These are phyloP conservation scores for Bembecia ichneumoniformis DNA, from an alignment of 2,888 invertebrate genomes.

Conservation along the genomic window DNA sequence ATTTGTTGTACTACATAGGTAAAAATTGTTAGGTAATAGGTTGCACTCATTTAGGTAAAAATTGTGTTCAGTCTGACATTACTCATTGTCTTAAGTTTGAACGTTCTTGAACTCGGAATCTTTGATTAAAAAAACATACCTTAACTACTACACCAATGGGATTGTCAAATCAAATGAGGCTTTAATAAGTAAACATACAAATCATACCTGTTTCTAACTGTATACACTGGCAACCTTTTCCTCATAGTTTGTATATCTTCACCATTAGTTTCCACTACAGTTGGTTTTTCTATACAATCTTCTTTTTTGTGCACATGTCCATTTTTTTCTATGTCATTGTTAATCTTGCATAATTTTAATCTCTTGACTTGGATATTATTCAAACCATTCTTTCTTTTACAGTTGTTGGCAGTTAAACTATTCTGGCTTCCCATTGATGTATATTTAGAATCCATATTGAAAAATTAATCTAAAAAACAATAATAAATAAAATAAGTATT, in stretches of 20 bases:
- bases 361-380: constrained; percentile 36
- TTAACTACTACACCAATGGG: too few species aligned
- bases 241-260: constrained; percentile 52
- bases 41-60: too few species aligned
- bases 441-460: constrained; percentile 61
- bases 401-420: constrained; percentile 20
- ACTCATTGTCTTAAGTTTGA: too few species aligned
- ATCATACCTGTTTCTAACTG: constrained; percentile 56
- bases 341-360: constrained; percentile 27
- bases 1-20: too few species aligned
- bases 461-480: background rate
- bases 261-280: background rate
- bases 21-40: too few species aligned
- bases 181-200: too few species aligned
- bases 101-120: too few species aligned
- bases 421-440: constrained; percentile 32
- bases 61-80: too few species aligned
- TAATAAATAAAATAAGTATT: background rate
- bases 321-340: constrained; percentile 14
- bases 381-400: constrained; percentile 30
- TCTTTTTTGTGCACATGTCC: constrained; percentile 15
- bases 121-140: too few species aligned
- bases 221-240: constrained; percentile 67
- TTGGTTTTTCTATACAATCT: background rate
- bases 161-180: too few species aligned